phyloP scores from a whole-genome alignment of 2,888 invertebrate species.

The Tipula vernalis region DNA sequence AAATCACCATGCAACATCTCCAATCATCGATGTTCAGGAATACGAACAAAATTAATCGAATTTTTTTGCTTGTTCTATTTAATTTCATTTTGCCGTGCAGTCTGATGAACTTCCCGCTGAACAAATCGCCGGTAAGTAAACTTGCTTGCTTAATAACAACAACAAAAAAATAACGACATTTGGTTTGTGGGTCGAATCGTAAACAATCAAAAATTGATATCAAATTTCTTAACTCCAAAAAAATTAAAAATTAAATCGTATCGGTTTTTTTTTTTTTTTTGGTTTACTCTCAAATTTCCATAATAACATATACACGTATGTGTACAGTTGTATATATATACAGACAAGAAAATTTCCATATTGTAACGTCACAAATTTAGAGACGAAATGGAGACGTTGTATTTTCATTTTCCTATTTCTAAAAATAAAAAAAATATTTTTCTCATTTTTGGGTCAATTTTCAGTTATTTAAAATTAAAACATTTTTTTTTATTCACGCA shows the following conservation, averaged over 20 bases:
- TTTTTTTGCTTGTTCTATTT: background rate
- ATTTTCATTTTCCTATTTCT: background rate
- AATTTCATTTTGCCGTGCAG: constrained; percentile 35
- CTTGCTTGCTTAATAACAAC: background rate
- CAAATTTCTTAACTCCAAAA: background rate
- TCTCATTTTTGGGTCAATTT: background rate
- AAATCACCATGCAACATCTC: background rate
- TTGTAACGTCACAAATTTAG: background rate
- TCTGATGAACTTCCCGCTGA: constrained; percentile 83
- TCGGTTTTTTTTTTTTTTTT: too few relatives aligned
- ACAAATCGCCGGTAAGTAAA: constrained; percentile 72
- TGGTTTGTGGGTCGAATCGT: background rate
- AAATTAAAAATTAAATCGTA: background rate
- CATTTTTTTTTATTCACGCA: background rate
- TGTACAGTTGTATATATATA: too few relatives aligned
- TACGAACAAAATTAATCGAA: background rate
- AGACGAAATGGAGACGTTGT: background rate
- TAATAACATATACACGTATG: background rate
- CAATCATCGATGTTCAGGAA: background rate
- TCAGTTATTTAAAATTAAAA: background rate
- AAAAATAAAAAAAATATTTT: background rate
- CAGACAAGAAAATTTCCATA: background rate
- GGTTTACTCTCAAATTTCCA: background rate
- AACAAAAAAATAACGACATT: background rate
- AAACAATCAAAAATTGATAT: background rate